phyloP scores from a whole-genome alignment of 2,888 invertebrate genomes.

The Acronicta aceris region DNA sequence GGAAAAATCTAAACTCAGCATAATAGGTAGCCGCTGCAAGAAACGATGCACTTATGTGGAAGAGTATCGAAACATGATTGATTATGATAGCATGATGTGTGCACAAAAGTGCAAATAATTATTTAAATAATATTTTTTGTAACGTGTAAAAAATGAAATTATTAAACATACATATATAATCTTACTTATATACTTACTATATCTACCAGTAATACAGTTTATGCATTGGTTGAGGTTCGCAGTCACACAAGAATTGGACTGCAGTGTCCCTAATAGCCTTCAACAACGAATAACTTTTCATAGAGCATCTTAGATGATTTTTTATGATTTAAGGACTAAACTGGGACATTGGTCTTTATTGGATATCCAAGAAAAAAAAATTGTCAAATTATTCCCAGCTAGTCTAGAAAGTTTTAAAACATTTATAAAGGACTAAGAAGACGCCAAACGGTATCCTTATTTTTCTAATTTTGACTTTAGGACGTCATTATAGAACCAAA shows the following conservation, averaged over 20 bases:
- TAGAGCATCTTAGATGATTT: slow-evolving; percentile 18
- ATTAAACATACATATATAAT: no score
- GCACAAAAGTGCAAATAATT: no score
- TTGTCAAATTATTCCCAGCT: slow-evolving; percentile 6
- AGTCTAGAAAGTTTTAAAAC: neutral
- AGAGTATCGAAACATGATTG: no score
- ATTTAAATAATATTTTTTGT: no score
- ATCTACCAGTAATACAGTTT: neutral
- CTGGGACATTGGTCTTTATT: slow-evolving; percentile 16
- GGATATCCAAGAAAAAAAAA: slow-evolving; percentile 17
- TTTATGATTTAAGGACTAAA: slow-evolving; percentile 10
- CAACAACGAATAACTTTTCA: slow-evolving; percentile 23
- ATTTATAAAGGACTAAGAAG: neutral
- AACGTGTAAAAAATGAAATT: no score
- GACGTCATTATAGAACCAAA: neutral
- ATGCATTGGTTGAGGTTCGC: neutral
- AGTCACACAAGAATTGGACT: slow-evolving; percentile 18
- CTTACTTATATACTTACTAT: no score
- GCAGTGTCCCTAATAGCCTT: slow-evolving; percentile 14
- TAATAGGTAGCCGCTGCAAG: no score
- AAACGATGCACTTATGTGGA: no score
- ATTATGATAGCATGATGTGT: no score
- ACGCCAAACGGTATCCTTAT: neutral
- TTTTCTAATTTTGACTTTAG: neutral
- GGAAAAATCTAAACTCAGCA: no score